phyloP scores from a whole-genome alignment of 2,888 invertebrate species.

The Balanococcus diminutus region DNA sequence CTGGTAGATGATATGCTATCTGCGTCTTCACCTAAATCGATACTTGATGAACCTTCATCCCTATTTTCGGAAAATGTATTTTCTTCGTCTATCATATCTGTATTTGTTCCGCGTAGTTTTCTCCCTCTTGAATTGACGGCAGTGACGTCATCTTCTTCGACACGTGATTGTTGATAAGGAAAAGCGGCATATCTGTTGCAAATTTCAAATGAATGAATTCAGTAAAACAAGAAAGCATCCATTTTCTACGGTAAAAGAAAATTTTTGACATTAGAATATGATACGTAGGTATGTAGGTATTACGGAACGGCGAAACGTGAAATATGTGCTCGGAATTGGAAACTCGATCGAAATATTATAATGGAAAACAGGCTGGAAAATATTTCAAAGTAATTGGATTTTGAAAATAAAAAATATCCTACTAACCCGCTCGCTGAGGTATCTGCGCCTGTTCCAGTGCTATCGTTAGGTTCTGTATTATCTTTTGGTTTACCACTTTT shows the following conservation, averaged over 20 bases:
- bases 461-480: constrained; percentile 22
- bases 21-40: constrained; percentile 23
- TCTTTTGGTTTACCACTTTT: constrained; percentile 29
- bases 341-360: neutral
- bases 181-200: constrained; percentile 36
- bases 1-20: constrained; percentile 45
- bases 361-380: neutral
- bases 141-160: constrained; percentile 49
- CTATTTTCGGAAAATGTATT: constrained; percentile 17
- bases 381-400: constrained; percentile 1
- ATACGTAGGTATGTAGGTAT: neutral
- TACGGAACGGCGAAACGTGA: constrained; percentile 9
- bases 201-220: constrained; percentile 18
- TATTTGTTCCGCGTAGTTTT: constrained; percentile 43
- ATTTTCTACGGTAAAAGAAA: neutral
- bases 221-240: neutral
- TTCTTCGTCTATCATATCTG: neutral
- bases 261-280: constrained; percentile 16
- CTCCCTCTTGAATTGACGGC: constrained; percentile 21
- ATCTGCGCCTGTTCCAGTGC: neutral
- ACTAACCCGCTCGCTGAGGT: neutral
- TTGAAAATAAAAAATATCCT: neutral
- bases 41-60: constrained; percentile 18
- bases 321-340: constrained; percentile 1
- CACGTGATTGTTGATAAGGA: constrained; percentile 42